Evolutionary conservation across 2,888 invertebrate genomes (phyloP).

Genomic region (Hemicrepidius hirtus): DNA sequence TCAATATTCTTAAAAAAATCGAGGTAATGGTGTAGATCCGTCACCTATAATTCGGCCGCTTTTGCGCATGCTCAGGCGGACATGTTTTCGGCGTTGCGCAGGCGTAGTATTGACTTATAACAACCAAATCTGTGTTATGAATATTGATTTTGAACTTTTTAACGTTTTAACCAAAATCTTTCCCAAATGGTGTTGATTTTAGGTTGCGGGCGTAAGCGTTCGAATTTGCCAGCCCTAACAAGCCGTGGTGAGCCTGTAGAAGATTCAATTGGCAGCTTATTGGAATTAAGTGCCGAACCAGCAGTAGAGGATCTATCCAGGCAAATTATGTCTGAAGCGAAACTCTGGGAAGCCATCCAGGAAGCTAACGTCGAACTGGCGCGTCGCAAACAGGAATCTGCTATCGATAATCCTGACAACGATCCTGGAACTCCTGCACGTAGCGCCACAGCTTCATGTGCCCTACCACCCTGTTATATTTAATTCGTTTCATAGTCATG

Average conservation of each 20-base stretch:
- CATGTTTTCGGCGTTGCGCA: no score
- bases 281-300: slow-evolving; percentile 81
- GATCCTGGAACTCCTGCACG: slow-evolving; percentile 64
- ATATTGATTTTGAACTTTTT: no score
- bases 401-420: slow-evolving; percentile 66
- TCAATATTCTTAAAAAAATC: no score
- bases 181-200: slow-evolving; percentile 38
- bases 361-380: slow-evolving; percentile 84
- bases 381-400: slow-evolving; percentile 75
- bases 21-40: no score
- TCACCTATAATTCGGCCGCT: no score
- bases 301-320: slow-evolving; percentile 84
- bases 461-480: slow-evolving; percentile 67
- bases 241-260: slow-evolving; percentile 75
- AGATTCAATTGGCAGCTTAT: slow-evolving; percentile 79
- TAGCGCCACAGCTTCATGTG: slow-evolving; percentile 68
- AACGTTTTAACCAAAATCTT: no score
- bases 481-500: slow-evolving; percentile 41
- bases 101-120: no score
- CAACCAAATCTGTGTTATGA: no score
- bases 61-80: no score
- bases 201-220: slow-evolving; percentile 87
- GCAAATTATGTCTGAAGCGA: slow-evolving; percentile 86
- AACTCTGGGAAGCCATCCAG: slow-evolving; percentile 86
- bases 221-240: slow-evolving; percentile 68